A percentile compares a stretch with the other conserved stretches of the same genome.
Evolutionary conservation across 2,797 vertebrate species (phyloP).

Genomic region (Eulemur rubriventer): DNA sequence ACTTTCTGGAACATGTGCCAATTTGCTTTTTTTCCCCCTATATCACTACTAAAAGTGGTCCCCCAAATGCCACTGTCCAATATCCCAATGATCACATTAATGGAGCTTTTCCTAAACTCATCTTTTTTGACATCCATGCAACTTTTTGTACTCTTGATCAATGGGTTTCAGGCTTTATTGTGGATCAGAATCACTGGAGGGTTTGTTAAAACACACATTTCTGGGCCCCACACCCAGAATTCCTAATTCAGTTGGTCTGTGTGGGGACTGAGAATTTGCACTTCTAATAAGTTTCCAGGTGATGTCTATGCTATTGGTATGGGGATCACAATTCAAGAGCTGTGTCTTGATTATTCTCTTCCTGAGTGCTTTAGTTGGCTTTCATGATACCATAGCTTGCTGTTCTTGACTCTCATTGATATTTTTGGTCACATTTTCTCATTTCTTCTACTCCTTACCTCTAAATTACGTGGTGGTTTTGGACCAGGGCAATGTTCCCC

Average conservation of each 20-base stretch:
- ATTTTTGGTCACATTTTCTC: not conserved
- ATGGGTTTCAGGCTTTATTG: not conserved
- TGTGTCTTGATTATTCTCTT: not conserved
- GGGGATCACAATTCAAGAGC: not conserved
- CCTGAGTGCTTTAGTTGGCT: not conserved
- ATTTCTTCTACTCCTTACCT: not conserved
- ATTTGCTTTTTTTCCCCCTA: not conserved
- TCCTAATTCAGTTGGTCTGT: not conserved
- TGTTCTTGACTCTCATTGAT: not conserved
- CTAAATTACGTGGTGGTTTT: not conserved
- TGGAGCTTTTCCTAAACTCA: not conserved
- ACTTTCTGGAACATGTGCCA: conserved; percentile 25
- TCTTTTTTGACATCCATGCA: not conserved
- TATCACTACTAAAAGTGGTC: not conserved
- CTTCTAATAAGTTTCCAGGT: not conserved
- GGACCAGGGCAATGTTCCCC: not conserved
- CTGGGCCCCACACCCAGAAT: not conserved
- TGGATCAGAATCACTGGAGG: not conserved
- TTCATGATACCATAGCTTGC: not conserved
- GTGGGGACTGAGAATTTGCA: not conserved
- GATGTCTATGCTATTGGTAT: not conserved
- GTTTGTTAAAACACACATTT: not conserved
- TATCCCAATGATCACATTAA: not conserved
- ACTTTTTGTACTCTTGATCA: not conserved
- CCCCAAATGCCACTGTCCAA: not conserved